Evolutionary conservation across 2,113 vertebrate genomes (phyloP).

Genomic region (Psettodes erumei): DNA sequence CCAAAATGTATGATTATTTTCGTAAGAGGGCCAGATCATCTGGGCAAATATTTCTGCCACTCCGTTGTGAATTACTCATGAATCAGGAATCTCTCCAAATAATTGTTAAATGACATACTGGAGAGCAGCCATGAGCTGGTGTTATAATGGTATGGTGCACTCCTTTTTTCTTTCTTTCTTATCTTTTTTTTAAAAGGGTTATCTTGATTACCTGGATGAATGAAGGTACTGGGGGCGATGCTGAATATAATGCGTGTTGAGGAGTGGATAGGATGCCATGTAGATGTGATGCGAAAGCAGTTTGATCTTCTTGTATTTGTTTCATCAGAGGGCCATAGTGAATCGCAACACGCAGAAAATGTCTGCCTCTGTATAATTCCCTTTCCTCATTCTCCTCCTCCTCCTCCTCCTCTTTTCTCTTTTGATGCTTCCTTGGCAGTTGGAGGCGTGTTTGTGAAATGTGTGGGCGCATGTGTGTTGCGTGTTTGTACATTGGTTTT

Average conservation of each 20-base stretch:
- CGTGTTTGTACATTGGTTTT: slow-evolving; percentile 9
- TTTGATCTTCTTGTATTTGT: slow-evolving; percentile 32
- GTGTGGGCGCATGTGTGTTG: slow-evolving; percentile 13
- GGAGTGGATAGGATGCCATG: slow-evolving; percentile 25
- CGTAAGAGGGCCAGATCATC: slow-evolving; percentile 61
- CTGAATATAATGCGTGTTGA: slow-evolving; percentile 47
- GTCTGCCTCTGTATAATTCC: slow-evolving; percentile 49
- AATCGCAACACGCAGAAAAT: slow-evolving; percentile 50
- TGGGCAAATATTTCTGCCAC: slow-evolving; percentile 45
- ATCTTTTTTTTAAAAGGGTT: slow-evolving; percentile 29
- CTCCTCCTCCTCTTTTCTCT: slow-evolving; percentile 43
- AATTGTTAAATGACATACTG: slow-evolving; percentile 67
- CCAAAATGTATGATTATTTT: slow-evolving; percentile 74
- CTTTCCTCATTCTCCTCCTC: slow-evolving; percentile 18
- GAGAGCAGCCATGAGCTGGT: slow-evolving; percentile 83
- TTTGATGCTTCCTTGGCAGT: slow-evolving; percentile 47
- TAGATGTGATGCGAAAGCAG: slow-evolving; percentile 40
- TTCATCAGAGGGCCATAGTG: slow-evolving; percentile 32
- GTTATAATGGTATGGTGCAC: slow-evolving; percentile 85
- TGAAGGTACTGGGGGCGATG: slow-evolving; percentile 54
- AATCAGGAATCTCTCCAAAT: slow-evolving; percentile 58
- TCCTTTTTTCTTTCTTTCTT: slow-evolving; percentile 63
- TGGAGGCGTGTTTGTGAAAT: slow-evolving; percentile 35
- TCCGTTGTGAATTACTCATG: slow-evolving; percentile 49
- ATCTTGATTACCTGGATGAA: slow-evolving; percentile 74